Base-by-base conservation (phyloP, 1,140 invertebrate species). In the Aradophagus sp. region DNA sequence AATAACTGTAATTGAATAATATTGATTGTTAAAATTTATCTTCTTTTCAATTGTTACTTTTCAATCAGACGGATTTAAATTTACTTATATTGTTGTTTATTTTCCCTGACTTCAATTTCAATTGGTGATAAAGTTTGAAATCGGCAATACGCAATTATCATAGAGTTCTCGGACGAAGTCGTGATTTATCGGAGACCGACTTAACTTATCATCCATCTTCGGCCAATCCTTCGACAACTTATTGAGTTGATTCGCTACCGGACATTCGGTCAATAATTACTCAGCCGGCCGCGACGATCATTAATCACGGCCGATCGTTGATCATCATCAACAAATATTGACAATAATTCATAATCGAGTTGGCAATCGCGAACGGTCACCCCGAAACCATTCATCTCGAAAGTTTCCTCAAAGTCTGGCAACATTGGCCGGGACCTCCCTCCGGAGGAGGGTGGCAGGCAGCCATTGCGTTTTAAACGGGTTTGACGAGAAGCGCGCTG, bases 401-500 rank as follows among this genome's bases (percentile, higher is more conserved):
- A 48, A 58, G 36, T 50, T 53, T 56, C 50, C 55, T 42, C 41
- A 53, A 62, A 56, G 58, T 58, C 52, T 63, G 58, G 45, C 67
- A 63, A 63, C 58, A 58, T 58, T 47, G 50, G 66, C 59, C 10
- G 31, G 38, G 48, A 44, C 52, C 34, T 56, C 63, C 63, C 70
- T 66, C 27, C 31, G 13, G 16, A 29, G 52, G 59, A 73, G 70
- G 63, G 70, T 68, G 47, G 58, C 58, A 42, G 63, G 62, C 62
- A 63, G n/a, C n/a, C 8, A 5, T 67, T 62, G 56, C 50, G 31
- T 13, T 63, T 69, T 47, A 56, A 68, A 73, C 70, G 69, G 41
- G 62, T 59, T 58, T 59, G 65, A 56, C 56, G 31, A 36, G 58
- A 4, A 63, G 42, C 41, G 55, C 44, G 52, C 36, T 52, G 52